Percentiles rank a stretch among this genome's conserved stretches.
phyloP scores from a whole-genome alignment of 2,113 vertebrate genomes.

The Zapus hudsonius region DNA sequence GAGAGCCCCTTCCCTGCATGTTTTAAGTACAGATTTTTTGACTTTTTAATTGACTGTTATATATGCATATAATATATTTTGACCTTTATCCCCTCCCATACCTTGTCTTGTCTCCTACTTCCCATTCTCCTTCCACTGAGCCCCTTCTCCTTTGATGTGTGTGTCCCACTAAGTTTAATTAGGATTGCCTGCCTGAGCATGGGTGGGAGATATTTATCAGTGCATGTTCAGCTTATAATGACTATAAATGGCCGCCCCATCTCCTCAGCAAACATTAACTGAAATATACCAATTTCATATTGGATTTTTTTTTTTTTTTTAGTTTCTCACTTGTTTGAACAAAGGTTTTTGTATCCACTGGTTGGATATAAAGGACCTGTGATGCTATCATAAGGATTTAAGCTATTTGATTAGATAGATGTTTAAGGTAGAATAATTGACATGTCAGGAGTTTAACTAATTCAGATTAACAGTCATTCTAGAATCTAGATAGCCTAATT shows the following conservation, averaged over 20 bases:
- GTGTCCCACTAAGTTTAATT: too few relatives aligned
- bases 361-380: not conserved
- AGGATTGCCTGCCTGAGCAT: too few relatives aligned
- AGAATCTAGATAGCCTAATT: not conserved
- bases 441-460: not conserved
- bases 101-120: too few relatives aligned
- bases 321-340: not conserved
- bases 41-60: too few relatives aligned
- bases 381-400: not conserved
- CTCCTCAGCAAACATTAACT: not conserved
- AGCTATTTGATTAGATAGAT: not conserved
- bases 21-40: not conserved
- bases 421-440: not conserved
- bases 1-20: not conserved
- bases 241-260: not conserved
- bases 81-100: too few relatives aligned
- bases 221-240: too few relatives aligned
- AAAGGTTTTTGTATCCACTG: not conserved
- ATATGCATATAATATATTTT: too few relatives aligned
- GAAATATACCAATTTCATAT: not conserved
- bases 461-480: not conserved
- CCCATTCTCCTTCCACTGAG: too few relatives aligned
- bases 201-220: too few relatives aligned
- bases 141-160: too few relatives aligned
- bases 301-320: not conserved